These are phyloP conservation scores for Diarsia rubi DNA, from an alignment of 2,888 invertebrate species.

Conservation along the genomic window DNA sequence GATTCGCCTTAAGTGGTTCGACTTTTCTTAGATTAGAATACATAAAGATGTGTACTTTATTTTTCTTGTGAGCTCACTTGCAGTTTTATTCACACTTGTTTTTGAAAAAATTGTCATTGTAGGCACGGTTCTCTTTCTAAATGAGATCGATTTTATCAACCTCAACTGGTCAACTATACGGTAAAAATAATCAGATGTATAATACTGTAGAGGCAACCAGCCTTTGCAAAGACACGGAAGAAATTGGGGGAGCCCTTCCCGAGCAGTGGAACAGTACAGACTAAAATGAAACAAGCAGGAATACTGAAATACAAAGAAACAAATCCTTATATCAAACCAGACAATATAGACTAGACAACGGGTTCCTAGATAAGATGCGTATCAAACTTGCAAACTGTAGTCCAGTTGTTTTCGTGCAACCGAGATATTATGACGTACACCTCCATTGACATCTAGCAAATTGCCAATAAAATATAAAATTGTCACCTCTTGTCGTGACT, in stretches of 20 bases:
- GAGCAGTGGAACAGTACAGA: too few relatives aligned
- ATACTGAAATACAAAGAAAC: neutral
- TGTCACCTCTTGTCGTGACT: constrained; percentile 64
- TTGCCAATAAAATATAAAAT: constrained; percentile 51
- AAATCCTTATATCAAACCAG: constrained; percentile 4
- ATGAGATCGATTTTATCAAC: neutral
- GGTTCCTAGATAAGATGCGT: constrained; percentile 49
- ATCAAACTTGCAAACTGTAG: constrained; percentile 27
- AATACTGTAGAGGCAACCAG: neutral
- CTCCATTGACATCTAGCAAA: constrained; percentile 56
- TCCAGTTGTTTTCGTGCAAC: constrained; percentile 16
- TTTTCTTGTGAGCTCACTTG: constrained; percentile 43
- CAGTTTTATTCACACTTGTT: constrained; percentile 34
- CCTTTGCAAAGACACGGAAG: too few relatives aligned
- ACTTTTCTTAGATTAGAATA: constrained; percentile 87
- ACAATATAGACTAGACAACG: constrained; percentile 28
- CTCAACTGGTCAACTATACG: neutral
- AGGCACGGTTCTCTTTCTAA: neutral
- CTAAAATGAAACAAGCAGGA: neutral
- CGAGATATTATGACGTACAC: constrained; percentile 22
- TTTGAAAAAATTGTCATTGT: constrained; percentile 17
- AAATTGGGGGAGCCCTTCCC: too few relatives aligned
- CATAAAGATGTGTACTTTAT: constrained; percentile 67
- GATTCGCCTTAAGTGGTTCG: constrained; percentile 86
- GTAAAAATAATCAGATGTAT: neutral